Evolutionary conservation across 2,888 invertebrate species (phyloP), one percentile per base, ranked within the genome.

Genomic region (Thymelicus acteon): DNA sequence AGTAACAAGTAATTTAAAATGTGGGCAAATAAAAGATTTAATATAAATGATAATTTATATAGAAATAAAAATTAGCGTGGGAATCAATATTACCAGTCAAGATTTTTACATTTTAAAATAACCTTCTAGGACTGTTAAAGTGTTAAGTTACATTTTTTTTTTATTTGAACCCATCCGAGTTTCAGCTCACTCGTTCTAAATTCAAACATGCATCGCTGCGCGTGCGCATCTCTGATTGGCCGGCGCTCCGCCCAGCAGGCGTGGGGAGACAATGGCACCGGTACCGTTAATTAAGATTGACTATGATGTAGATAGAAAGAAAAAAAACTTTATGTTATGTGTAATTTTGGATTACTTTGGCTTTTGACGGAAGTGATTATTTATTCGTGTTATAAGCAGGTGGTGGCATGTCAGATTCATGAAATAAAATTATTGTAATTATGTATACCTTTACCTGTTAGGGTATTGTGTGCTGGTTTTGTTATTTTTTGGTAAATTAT

Each of bases 221-320:
- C 63, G 74, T 78, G 80, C 78, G 69, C 72, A 67, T 60, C 75
- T 72, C 75, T 82, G 80, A 90, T 90, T 90, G 90, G 91, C 62
- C 70, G 78, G 44, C 62, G 77, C 78, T 79, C 81, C 88, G 82
- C 85, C 85, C 84, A 80, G 74, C 79, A 81, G 83, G 82, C 78
- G 81, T 80, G 80, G 78, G 77, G 81, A 84, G 84, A 82, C 86
- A 85, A 87, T 85, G 82, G 81, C 58, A 69, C 77, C 72, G 72
- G 79, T 79, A 76, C 75, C 81, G 73, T 73, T 79, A 80, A 81
- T 81, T 79, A 39, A 54, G 69, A 69, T 69, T 63, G 63, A 69
- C 57, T 69, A 69, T 57, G 62, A 63, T 63, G 52, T 54, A 37
- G 61, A 69, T 62, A 68, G 52, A 39, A 12, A 24, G 10, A 13